Conservation (phyloP, 2,888 invertebrate genomes). For the Anaspis maculata region DNA sequence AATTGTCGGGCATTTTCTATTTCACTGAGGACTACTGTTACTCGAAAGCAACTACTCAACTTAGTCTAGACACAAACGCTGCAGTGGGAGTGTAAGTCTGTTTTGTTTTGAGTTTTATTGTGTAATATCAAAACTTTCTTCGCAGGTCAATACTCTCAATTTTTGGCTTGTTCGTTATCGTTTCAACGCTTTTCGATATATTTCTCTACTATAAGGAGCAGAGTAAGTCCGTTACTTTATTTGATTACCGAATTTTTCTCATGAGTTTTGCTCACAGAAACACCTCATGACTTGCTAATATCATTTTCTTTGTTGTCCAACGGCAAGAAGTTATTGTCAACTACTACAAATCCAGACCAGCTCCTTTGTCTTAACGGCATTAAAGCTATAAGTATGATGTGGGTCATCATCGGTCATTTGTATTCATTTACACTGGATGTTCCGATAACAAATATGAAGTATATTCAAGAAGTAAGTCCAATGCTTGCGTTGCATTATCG, state of each 20-base stretch:
- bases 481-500: too few species aligned
- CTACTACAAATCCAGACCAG: background rate
- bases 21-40: background rate
- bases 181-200: background rate
- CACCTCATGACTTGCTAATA: too few species aligned
- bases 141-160: background rate
- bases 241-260: too few species aligned
- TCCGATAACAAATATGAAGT: background rate
- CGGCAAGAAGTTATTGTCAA: background rate
- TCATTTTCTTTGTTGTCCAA: constrained; percentile 2
- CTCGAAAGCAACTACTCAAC: background rate
- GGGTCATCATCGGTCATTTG: background rate
- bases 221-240: background rate
- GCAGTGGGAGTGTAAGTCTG: background rate
- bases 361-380: background rate
- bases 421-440: too few species aligned
- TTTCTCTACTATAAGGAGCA: background rate
- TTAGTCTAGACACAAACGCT: background rate
- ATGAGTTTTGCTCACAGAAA: too few species aligned
- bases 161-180: background rate
- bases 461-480: background rate
- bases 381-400: constrained; percentile 1
- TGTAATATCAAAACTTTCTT: background rate
- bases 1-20: background rate
- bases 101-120: background rate